Evolutionary conservation across 2,888 invertebrate genomes (phyloP), one percentile per base, ranked within the genome.

Genomic region (Mimumesa dahlbomi): DNA sequence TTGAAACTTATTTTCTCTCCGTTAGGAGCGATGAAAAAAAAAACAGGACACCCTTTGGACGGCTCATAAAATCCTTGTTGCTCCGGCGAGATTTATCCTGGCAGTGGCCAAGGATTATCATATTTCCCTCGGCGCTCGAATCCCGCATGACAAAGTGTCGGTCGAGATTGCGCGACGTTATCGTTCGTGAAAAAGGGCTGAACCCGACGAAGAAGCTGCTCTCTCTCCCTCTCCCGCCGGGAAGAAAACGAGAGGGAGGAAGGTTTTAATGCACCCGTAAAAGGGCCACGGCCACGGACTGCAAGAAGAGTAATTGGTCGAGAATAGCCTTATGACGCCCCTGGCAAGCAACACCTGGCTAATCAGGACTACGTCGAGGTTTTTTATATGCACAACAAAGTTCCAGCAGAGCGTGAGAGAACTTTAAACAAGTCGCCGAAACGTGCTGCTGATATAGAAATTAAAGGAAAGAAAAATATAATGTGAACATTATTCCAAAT

Each of bases 131-230:
- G 59, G 46, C 61, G 48, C 63, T 62, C 49, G 64, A 61, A 73
- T 53, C 69, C 42, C 57, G 54, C 48, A 38, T 58, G 73, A 58
- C 64, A 68, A 71, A 75, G 64, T 57, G 73, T 67, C 73, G 58
- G 48, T 16, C 52, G 61, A 79, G 75, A 79, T 75, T 79, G 73
- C 56, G 40, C 61, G 38, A 38, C 63, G 62, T 72, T 76, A 74
- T 72, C 76, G 65, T 58, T 54, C 63, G 61, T 68, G 79, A 68
- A 61, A 70, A 75, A 56, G 58, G 40, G 45, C 42, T 50, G 59
- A 45, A 57, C 22, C 36, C 13, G 11, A n/a, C 29, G 18, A 48
- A 40, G 61, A 59, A 50, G 56, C 61, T 36, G 50, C 45, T n/a
- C n/a, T n/a, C n/a, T n/a, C n/a, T n/a, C n/a, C n/a, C n/a, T n/a